Evolutionary conservation across 2,113 vertebrate species (phyloP), one percentile per base, ranked within the genome.

Genomic region (Strigops habroptila): DNA sequence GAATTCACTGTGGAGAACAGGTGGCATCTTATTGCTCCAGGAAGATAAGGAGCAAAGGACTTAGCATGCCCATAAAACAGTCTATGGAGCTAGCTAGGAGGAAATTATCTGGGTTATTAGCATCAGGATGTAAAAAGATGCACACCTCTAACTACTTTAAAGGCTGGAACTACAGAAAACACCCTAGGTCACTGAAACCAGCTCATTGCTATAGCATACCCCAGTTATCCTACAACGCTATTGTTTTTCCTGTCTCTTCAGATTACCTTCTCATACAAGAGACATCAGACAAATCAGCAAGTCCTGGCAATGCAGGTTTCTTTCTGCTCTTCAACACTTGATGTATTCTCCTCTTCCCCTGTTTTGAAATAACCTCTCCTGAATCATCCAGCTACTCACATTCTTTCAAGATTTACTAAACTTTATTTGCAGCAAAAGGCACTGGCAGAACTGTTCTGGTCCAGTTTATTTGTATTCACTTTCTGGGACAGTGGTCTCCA

Each of bases 51-150:
- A 82, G 23, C 31, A 74, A 79, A 79, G 53, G 82, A 81, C 37
- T 51, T 77, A 67, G 37, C 5, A 2, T 78, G 55, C 43, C 73
- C 71, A 78, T 94, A 94, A 93, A 96, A 76, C 48, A 94, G 85
- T 64, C 52, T 68, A 48, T 48, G 44, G 35, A 92, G 49, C 18
- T 80, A 65, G 27, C 49, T 69, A 52, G n/a, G 53, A 91, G 76
- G 88, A 95, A 96, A 90, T 81, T 62, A 62, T 88, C 88, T 86
- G 51, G 37, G 62, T 88, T 95, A 78, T 93, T 93, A 88, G 65
- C 92, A 74, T 51, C 65, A 91, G 68, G 86, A 91, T 95, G 86
- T 94, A 91, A 91, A 91, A 96, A 92, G 88, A 6, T 64, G 86
- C 63, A 86, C 28, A 35, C 39, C 15, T 69, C 28, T 63, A 68